Conservation (phyloP, 64 coral and sea anemone genomes). For the Montipora foliosa region DNA sequence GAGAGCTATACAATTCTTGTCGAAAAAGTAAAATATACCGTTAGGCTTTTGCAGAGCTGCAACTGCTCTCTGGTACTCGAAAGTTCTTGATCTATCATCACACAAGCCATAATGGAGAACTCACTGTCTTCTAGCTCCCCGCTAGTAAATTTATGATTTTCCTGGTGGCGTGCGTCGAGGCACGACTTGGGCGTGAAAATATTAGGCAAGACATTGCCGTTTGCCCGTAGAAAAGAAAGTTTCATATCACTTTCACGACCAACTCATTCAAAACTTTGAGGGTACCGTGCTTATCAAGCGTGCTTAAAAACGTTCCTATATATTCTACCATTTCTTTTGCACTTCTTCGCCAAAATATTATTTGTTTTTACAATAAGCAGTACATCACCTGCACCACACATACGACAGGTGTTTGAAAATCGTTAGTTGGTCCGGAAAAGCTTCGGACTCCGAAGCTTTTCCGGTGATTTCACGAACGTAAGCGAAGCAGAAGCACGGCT, state of each 20-base stretch:
- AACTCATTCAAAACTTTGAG: background rate
- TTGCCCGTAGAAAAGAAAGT: background rate
- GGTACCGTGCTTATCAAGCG: too few species aligned
- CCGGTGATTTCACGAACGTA: background rate
- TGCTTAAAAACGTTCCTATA: too few species aligned
- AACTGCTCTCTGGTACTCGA: background rate
- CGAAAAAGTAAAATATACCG: too few species aligned
- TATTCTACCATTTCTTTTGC: background rate
- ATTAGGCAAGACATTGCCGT: background rate
- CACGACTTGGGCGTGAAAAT: conserved; percentile 23
- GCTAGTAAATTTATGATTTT: background rate
- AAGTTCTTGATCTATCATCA: background rate
- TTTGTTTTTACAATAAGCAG: background rate
- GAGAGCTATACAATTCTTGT: too few species aligned
- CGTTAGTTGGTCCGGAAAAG: background rate
- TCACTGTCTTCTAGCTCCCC: background rate
- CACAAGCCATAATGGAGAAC: background rate
- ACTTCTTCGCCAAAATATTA: background rate
- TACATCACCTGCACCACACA: background rate
- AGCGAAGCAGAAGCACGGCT: background rate
- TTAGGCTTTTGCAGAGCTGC: too few species aligned
- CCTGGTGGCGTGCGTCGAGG: background rate
- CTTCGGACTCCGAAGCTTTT: background rate
- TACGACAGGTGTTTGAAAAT: background rate
- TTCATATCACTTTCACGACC: background rate